A percentile compares a stretch with the other conserved stretches of the same genome.
Conservation (phyloP, 23 tunicate genomes). For the Oikopleura vanhoeffeni region DNA sequence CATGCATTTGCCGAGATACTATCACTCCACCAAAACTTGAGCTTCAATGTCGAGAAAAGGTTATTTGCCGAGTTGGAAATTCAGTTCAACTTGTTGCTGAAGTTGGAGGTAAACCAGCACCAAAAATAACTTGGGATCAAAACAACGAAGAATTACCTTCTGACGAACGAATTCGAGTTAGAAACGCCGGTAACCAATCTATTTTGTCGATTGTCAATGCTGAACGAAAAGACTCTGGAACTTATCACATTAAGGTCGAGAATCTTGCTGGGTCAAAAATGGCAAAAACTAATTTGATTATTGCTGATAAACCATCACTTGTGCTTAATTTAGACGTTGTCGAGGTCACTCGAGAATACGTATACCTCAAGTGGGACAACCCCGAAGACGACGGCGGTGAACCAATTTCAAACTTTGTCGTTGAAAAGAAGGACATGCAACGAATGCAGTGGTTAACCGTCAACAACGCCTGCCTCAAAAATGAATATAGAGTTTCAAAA, state of each 20-base stretch:
- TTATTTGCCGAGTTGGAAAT: slow-evolving; percentile 39
- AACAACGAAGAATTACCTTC: slow-evolving; percentile 28
- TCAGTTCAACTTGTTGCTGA: slow-evolving; percentile 33
- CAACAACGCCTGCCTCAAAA: slow-evolving; percentile 43
- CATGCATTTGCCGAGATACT: slow-evolving; percentile 51
- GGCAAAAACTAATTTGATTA: slow-evolving; percentile 27
- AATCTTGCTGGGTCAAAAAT: slow-evolving; percentile 61
- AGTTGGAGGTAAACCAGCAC: slow-evolving; percentile 48
- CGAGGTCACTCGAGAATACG: slow-evolving; percentile 60
- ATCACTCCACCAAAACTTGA: slow-evolving; percentile 43
- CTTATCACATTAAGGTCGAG: slow-evolving; percentile 39
- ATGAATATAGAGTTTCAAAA: slow-evolving; percentile 39
- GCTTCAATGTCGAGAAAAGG: slow-evolving; percentile 30
- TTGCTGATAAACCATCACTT: slow-evolving; percentile 69
- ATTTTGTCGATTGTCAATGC: slow-evolving; percentile 36
- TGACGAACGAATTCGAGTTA: slow-evolving; percentile 37
- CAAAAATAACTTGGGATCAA: slow-evolving; percentile 50
- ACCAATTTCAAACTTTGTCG: slow-evolving; percentile 45
- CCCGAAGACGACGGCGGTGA: slow-evolving; percentile 80
- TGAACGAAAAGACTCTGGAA: slow-evolving; percentile 39
- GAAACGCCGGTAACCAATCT: slow-evolving; percentile 24
- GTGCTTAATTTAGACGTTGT: slow-evolving; percentile 38
- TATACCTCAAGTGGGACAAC: slow-evolving; percentile 42
- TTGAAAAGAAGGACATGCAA: slow-evolving; percentile 37
- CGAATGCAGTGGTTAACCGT: slow-evolving; percentile 68